phyloP scores from a whole-genome alignment of 2,113 vertebrate genomes.

The Choloepus hoffmanni region DNA sequence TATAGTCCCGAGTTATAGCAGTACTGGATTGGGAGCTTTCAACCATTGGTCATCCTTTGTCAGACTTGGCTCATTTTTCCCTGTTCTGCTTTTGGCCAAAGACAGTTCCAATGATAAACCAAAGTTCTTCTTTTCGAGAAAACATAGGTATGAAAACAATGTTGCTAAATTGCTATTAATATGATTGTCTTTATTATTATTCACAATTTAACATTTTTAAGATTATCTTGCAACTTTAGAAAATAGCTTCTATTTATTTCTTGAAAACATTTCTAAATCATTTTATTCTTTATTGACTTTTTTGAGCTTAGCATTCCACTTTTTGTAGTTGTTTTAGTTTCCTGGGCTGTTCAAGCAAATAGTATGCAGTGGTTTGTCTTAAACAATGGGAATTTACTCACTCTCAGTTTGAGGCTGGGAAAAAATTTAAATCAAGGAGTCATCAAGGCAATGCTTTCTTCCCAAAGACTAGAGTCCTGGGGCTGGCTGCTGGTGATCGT shows the following conservation, averaged over 20 bases:
- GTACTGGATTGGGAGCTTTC: constrained; percentile 98
- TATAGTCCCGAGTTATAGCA: constrained; percentile 92
- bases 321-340: not conserved
- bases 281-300: constrained; percentile 57
- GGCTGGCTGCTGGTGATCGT: no score
- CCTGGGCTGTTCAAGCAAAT: no score
- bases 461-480: no score
- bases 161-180: constrained; percentile 20
- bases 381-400: no score
- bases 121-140: constrained; percentile 16
- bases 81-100: constrained; percentile 89
- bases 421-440: no score
- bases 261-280: constrained; percentile 36
- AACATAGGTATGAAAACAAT: constrained; percentile 81
- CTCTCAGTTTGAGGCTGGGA: no score
- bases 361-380: no score
- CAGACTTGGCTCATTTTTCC: constrained; percentile 91
- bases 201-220: not conserved
- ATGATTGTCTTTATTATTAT: not conserved
- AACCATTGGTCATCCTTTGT: constrained; percentile 93
- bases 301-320: constrained; percentile 5
- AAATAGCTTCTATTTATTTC: constrained; percentile 6
- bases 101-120: constrained; percentile 37
- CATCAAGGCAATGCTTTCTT: no score
- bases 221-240: constrained; percentile 21